Conservation (phyloP, 2,888 invertebrate species). For the Lysandra bellargus region DNA sequence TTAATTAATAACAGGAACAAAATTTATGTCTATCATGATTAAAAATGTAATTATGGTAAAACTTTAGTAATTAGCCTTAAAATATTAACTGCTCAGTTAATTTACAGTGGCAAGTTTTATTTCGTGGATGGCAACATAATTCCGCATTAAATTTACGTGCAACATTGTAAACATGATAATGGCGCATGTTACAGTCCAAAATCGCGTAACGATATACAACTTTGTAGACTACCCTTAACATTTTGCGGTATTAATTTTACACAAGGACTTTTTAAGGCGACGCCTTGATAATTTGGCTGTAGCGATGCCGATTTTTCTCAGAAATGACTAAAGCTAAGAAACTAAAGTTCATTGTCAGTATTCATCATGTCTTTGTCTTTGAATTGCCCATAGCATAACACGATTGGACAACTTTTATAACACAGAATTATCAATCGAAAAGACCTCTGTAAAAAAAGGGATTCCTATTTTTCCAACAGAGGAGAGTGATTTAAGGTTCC, state of each 20-base stretch:
- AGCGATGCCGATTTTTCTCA: no score
- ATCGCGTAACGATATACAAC: conserved; percentile 24
- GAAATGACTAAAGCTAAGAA: no score
- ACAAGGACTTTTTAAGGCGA: conserved; percentile 32
- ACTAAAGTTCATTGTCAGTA: no score
- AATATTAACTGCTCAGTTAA: conserved; percentile 17
- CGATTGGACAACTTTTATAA: no score
- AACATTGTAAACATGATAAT: conserved; percentile 4
- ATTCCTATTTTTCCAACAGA: no score
- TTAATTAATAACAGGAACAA: not conserved
- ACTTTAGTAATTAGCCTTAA: not conserved
- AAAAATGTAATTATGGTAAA: not conserved
- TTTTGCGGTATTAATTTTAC: conserved; percentile 38
- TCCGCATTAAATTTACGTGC: conserved; percentile 6
- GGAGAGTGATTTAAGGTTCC: no score
- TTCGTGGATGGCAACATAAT: conserved; percentile 10
- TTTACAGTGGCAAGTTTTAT: conserved; percentile 13
- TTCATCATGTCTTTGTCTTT: no score
- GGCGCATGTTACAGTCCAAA: conserved; percentile 26
- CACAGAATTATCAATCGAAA: no score
- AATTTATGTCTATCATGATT: not conserved
- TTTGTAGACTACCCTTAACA: conserved; percentile 31
- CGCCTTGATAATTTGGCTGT: no score
- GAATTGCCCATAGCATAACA: no score
- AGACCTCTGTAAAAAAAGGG: no score